phyloP scores from a whole-genome alignment of 2,113 vertebrate species.

The Micronycteris hirsuta region DNA sequence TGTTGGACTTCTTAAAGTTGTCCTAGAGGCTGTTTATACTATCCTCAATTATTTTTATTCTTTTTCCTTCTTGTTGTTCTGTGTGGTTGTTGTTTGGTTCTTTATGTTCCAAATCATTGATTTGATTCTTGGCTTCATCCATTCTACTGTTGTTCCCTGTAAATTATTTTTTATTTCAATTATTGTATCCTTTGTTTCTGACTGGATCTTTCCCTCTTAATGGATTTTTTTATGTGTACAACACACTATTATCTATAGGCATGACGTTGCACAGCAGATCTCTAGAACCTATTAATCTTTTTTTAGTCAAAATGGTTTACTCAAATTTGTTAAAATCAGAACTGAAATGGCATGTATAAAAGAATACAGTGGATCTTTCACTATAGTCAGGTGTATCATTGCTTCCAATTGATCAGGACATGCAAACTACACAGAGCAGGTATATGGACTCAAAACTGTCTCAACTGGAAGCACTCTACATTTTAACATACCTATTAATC shows the following conservation, averaged over 20 bases:
- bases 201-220: background rate
- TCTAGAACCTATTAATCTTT: background rate
- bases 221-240: background rate
- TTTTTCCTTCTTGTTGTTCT: no score
- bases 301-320: background rate
- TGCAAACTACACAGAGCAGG: background rate
- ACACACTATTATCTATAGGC: background rate
- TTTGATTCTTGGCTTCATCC: no score
- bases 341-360: background rate
- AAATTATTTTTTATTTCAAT: no score
- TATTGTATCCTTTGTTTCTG: no score
- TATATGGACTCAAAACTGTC: background rate
- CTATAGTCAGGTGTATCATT: background rate
- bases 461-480: background rate
- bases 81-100: no score
- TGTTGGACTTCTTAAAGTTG: no score
- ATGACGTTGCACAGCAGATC: background rate
- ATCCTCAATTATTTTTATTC: no score
- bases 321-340: background rate
- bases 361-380: background rate
- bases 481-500: background rate
- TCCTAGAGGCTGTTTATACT: no score
- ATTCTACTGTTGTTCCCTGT: no score
- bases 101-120: no score
- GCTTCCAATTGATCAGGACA: background rate